These are phyloP conservation scores for Psephotus haematonotus DNA, from an alignment of 2,113 vertebrate genomes.

Conservation along the genomic window DNA sequence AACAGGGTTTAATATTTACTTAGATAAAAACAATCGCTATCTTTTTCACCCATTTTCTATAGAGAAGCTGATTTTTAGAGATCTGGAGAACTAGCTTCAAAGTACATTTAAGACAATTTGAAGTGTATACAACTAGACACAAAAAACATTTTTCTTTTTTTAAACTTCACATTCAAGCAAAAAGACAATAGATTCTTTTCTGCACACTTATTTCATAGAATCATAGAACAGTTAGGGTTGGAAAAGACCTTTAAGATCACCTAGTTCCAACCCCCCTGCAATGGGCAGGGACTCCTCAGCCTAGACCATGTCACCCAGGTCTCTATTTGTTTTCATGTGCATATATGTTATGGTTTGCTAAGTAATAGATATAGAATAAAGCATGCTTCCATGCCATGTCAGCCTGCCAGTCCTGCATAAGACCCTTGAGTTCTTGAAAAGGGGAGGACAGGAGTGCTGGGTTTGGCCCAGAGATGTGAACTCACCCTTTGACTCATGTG, in stretches of 20 bases:
- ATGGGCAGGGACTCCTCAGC: not conserved
- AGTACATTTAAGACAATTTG: not conserved
- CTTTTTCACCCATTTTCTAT: not conserved
- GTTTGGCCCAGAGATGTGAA: not conserved
- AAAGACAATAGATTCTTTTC: not conserved
- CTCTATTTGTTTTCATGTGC: not conserved
- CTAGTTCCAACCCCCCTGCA: not conserved
- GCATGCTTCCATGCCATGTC: not conserved
- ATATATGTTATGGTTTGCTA: not conserved
- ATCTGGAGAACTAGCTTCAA: not conserved
- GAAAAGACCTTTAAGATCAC: not conserved
- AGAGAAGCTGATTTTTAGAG: not conserved
- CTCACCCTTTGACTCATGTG: not conserved
- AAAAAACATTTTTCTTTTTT: not conserved
- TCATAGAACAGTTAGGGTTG: not conserved
- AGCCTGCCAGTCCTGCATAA: not conserved
- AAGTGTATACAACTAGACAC: not conserved
- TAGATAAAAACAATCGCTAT: not conserved
- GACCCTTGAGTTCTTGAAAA: not conserved
- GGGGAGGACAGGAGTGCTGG: not conserved
- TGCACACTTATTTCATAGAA: not conserved
- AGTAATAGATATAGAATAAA: not conserved
- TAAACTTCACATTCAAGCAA: not conserved
- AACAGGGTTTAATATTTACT: not conserved
- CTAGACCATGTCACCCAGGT: not conserved